Conservation (phyloP, 2,113 vertebrate genomes). For the Oncorhynchus keta region DNA sequence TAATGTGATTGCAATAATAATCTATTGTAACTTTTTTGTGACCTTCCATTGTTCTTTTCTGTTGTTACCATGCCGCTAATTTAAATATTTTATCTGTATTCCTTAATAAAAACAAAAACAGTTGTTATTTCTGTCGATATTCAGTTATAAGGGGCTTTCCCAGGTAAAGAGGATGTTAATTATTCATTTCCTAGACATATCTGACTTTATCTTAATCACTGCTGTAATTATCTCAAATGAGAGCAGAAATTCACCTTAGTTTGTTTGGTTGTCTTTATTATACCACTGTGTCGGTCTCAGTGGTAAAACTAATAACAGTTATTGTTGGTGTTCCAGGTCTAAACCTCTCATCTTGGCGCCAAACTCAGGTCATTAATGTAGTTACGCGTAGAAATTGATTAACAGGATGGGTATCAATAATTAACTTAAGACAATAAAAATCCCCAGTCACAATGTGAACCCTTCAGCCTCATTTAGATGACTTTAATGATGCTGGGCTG, state of each 20-base stretch:
- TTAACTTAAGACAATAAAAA: slow-evolving; percentile 64
- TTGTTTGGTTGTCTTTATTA: too few relatives aligned
- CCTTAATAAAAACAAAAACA: background rate
- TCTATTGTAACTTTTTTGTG: background rate
- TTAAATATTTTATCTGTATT: background rate
- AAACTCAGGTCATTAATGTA: slow-evolving; percentile 14
- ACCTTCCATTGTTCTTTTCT: background rate
- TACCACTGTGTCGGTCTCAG: too few relatives aligned
- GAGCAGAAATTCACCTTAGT: too few relatives aligned
- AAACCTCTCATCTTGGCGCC: slow-evolving; percentile 33
- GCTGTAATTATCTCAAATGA: too few relatives aligned
- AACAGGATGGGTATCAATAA: slow-evolving; percentile 64
- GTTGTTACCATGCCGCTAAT: background rate
- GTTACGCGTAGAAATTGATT: slow-evolving; percentile 56
- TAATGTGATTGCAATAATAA: background rate
- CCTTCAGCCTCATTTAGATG: slow-evolving; percentile 50
- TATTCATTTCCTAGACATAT: too few relatives aligned
- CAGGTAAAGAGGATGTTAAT: too few relatives aligned
- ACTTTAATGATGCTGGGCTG: slow-evolving; percentile 24
- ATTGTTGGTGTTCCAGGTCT: too few relatives aligned
- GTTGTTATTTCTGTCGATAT: background rate
- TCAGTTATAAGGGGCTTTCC: too few relatives aligned
- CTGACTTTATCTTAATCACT: too few relatives aligned
- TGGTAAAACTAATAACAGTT: too few relatives aligned
- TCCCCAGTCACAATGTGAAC: slow-evolving; percentile 50